Percentiles rank a stretch among this genome's conserved stretches.
phyloP scores from a whole-genome alignment of 2,888 invertebrate species.

The Limulus polyphemus region DNA sequence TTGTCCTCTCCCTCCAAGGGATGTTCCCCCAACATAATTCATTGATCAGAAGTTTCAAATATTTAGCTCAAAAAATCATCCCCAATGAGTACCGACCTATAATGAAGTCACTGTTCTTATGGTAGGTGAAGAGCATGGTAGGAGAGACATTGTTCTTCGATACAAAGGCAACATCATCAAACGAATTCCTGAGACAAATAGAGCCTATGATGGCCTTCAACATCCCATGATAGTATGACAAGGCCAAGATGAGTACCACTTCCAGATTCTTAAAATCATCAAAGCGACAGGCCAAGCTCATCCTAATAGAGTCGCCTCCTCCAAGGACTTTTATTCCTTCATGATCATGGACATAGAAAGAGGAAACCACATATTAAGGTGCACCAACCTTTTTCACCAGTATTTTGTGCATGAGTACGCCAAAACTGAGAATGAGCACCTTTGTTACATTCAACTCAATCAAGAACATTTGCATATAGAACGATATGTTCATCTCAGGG shows the following conservation, averaged over 20 bases:
- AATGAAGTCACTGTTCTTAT: constrained; percentile 27
- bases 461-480: constrained; percentile 22
- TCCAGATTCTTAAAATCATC: no score
- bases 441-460: no score
- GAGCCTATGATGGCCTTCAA: constrained; percentile 34
- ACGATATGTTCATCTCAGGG: constrained; percentile 18
- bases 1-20: constrained; percentile 29
- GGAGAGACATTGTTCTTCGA: constrained; percentile 32
- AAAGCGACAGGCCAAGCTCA: no score
- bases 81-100: no score
- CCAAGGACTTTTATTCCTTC: no score
- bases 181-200: constrained; percentile 31
- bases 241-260: no score
- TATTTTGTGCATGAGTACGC: constrained; percentile 29
- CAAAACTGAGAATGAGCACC: constrained; percentile 26
- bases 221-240: constrained; percentile 35
- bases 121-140: constrained; percentile 14
- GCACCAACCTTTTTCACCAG: constrained; percentile 28
- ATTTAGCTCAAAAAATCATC: constrained; percentile 28
- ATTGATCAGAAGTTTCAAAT: constrained; percentile 31
- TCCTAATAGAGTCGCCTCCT: no score
- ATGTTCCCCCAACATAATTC: constrained; percentile 29
- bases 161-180: constrained; percentile 24
- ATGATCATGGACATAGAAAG: no score
- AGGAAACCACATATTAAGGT: no score